Base-by-base conservation (phyloP, 2,888 invertebrate species). In the Melitaea athalia region DNA sequence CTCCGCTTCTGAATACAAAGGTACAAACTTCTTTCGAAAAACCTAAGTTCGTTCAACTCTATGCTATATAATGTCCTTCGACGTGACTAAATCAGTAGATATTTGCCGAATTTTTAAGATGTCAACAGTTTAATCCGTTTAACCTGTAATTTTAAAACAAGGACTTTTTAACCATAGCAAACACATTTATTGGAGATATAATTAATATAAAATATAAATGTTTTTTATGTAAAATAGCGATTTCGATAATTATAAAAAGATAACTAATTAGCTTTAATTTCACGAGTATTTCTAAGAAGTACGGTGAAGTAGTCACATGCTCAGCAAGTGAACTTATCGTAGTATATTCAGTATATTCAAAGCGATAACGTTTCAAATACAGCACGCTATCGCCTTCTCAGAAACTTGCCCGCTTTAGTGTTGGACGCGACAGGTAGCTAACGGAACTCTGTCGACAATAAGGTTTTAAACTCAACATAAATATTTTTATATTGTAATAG, bases 291-390 rank as follows among this genome's bases (percentile, higher is more conserved):
- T 88, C 88, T 75, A 71, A 84, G 88, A 88, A 90, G 81, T 80
- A 78, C 78, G 82, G 77, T 76, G 78, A 76, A 81, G 79, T 80
- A 85, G 84, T 87, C 81, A 81, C 84, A 85, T 85, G 84, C 81
- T 82, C 84, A 85, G 83, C 84, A 85, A 88, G 85, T 87, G 83
- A 82, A 87, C 81, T 89, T 90, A 91, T 90, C 89, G 85, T 78
- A 80, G 82, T 85, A 82, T 85, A 83, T 86, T 89, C 87, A 80
- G 82, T 85, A 82, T 85, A 83, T 86, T 89, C 87, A 83, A 82
- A 85, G 85, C 89, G 92, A 92, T 91, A 92, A 90, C 89, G 85
- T 91, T 89, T 75, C 86, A 87, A 89, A 89, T 85, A 88, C 88
- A 84, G 85, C 87, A 82, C 85, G 85, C 87, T 88, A 87, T 88